Base-by-base conservation (phyloP, 1,140 invertebrate species). In the Papilio aristodemus region DNA sequence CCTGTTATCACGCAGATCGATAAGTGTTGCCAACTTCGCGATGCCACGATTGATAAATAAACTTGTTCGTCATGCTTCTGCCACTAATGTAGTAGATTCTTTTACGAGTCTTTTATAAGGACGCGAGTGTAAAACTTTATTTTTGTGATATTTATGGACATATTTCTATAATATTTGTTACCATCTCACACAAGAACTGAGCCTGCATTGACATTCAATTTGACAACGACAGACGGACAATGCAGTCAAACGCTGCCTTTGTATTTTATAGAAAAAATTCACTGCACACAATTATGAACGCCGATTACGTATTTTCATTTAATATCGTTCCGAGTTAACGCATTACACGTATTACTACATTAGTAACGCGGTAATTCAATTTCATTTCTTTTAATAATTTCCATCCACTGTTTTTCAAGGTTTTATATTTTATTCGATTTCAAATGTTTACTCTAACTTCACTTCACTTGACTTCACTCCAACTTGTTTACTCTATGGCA, bases 331-430 rank as follows among this genome's bases (percentile, higher is more conserved):
- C 36, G 36, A 60, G n/a, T 60, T 60, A 60, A 60, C 19, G 9
- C 14, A 14, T 22, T 38, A 60, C 32, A 37, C 27, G 17, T 60
- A 60, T 60, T 38, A 60, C 58, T 11, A 60, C 6, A 38, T 60
- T 60, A 60, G 58, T 36, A 38, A 60, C 58, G 58, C 32, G 14
- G 27, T 60, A 19, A 36, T 60, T 60, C 58, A 37, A 37, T 59
- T 59, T 27, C 13, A 32, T 59, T 59, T 59, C 32, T 59, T 59
- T 59, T 59, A 59, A 59, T 59, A 59, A 8, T 50, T 50, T 50
- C 46, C 17, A 50, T 50, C 19, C 46, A 22, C 46, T 50, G 19
- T 22, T 19, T 22, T 25, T 50, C 19, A 50, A 50, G 46, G 19
- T 50, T 50, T 22, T 50, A 17, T 14, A 43, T 43, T 41, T 50